Conservation (phyloP, 2,888 invertebrate species). For the Lepeophtheirus nordmannii region DNA sequence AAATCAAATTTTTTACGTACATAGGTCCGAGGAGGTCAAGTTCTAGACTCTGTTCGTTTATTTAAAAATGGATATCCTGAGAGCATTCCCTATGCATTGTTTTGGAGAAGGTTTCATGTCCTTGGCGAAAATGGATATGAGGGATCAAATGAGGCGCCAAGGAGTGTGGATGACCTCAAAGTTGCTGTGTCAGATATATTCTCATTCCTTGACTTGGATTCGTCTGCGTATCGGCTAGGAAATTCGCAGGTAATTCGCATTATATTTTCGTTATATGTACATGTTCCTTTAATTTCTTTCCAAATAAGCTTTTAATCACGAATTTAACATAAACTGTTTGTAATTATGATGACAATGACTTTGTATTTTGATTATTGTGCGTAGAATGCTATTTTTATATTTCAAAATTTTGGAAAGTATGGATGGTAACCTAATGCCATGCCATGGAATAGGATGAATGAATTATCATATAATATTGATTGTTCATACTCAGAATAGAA, state of each 20-base stretch:
- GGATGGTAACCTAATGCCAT: no score
- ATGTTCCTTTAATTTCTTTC: no score
- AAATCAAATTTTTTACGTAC: conserved; percentile 28
- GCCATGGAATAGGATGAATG: no score
- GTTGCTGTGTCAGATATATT: conserved; percentile 66
- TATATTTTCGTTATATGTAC: conserved; percentile 17
- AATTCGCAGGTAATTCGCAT: conserved; percentile 58
- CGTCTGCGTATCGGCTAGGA: conserved; percentile 70
- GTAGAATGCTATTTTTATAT: no score
- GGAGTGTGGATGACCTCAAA: conserved; percentile 41
- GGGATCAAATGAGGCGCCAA: conserved; percentile 32
- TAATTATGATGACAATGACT: background rate
- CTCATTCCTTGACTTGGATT: conserved; percentile 62
- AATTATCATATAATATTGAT: no score
- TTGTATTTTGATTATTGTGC: no score
- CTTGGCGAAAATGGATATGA: conserved; percentile 29
- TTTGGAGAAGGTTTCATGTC: conserved; percentile 60
- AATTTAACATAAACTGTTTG: background rate
- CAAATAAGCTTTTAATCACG: no score
- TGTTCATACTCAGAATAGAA: no score
- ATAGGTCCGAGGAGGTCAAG: conserved; percentile 79
- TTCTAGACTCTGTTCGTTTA: conserved; percentile 69
- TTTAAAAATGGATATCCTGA: conserved; percentile 89
- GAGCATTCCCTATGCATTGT: conserved; percentile 71
- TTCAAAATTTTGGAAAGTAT: no score